Evolutionary conservation across 2,797 vertebrate species (phyloP), one percentile per base, ranked within the genome.

Genomic region (Pagetopsis macropterus): DNA sequence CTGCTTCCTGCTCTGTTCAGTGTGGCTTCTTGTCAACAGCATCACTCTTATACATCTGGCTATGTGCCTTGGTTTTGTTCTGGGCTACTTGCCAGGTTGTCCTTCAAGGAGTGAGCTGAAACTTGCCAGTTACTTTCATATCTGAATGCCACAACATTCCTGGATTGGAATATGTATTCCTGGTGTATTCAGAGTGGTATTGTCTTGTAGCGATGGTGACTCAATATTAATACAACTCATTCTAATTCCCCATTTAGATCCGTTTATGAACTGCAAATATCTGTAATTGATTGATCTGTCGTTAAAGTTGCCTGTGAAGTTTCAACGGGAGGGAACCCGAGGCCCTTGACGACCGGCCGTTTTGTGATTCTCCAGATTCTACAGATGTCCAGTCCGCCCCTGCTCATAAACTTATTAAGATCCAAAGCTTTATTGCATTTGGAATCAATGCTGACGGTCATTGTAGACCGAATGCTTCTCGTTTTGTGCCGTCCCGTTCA

Each of bases 11-110:
- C 1, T 59, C 50, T 5, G 9, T 16, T 67, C 31, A 67, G 9
- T 10, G 54, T 7, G 14, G 55, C 27, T 40, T 13, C 21, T 50
- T 72, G 55, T 69, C 68, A 64, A 55, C 56, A 70, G 57, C 21
- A 3, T 17, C 67, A 43, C 58, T 44, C 37, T 68, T 58, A 71
- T 62, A 78, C 41, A 68, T 67, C 51, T 70, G 56, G 46, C 67
- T 69, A 37, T 56, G 13, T 44, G 44, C 54, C 33, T 1, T 31
- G 15, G 54, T 27, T 37, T 41, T 44, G 43, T 69, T 69, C 56
- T 66, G 57, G 81, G 78, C 64, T 33, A 15, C 12, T 45, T 74
- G 49, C 70, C 76, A 79, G 63, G 16, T 57, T 40, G 19, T 61
- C 44, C 27, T 75, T 59, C 60, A 51, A 52, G 23, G 37, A 44